A percentile compares a stretch with the other conserved stretches of the same genome.
phyloP scores from a whole-genome alignment of 1,140 invertebrate genomes.

The Mya arenaria region DNA sequence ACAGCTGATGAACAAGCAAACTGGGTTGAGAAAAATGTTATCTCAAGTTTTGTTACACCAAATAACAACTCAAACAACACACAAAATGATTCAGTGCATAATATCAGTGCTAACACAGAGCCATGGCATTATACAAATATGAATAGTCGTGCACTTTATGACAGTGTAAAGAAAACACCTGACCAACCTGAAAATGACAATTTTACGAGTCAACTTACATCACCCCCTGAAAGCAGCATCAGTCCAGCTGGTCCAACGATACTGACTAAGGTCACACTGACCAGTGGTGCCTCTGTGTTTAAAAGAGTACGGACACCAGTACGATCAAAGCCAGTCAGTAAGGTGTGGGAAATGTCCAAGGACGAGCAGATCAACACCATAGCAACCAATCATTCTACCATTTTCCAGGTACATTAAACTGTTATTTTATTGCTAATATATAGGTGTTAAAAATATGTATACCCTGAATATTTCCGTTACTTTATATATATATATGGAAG shows the following conservation, averaged over 20 bases:
- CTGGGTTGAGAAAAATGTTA: neutral
- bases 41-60: neutral
- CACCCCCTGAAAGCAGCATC: neutral
- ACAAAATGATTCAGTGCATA: no score
- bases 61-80: neutral
- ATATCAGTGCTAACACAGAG: neutral
- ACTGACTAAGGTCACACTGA: neutral
- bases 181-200: neutral
- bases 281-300: slow-evolving; percentile 30
- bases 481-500: no score
- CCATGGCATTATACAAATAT: neutral
- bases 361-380: slow-evolving; percentile 20
- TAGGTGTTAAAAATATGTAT: no score
- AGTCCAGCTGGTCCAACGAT: neutral
- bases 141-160: neutral
- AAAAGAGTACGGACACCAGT: neutral
- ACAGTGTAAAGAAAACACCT: neutral
- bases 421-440: no score
- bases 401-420: slow-evolving; percentile 10
- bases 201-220: neutral
- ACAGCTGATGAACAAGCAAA: neutral
- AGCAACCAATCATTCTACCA: neutral
- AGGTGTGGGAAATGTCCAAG: slow-evolving; percentile 5
- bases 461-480: no score
- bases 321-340: neutral